Evolutionary conservation across 2,113 vertebrate species (phyloP).

Genomic region (Thymallus thymallus): DNA sequence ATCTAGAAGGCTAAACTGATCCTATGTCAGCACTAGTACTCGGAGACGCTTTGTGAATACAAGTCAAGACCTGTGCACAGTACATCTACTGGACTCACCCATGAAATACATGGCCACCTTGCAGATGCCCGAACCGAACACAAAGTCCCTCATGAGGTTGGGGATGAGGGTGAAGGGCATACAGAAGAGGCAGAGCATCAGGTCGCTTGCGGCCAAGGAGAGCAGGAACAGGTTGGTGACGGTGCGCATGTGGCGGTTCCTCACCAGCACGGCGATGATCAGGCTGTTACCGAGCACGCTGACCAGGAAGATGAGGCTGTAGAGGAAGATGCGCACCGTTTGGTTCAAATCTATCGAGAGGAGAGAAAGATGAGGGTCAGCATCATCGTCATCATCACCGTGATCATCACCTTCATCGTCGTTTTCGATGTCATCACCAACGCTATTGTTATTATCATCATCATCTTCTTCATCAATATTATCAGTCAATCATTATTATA

Average conservation of each 20-base stretch:
- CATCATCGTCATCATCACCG: too few relatives aligned
- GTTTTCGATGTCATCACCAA: too few relatives aligned
- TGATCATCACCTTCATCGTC: too few relatives aligned
- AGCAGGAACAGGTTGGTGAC: conserved; percentile 96
- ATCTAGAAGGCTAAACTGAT: too few relatives aligned
- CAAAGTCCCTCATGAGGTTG: conserved; percentile 92
- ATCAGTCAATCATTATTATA: too few relatives aligned
- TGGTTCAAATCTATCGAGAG: conserved; percentile 82
- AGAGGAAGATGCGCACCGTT: conserved; percentile 87
- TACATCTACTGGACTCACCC: too few relatives aligned
- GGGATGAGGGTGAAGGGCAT: conserved; percentile 99
- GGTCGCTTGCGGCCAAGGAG: conserved; percentile 90
- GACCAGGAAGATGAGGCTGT: conserved; percentile 92
- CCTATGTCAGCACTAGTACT: too few relatives aligned
- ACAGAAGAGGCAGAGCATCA: conserved; percentile 96
- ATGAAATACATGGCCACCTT: conserved; percentile 91
- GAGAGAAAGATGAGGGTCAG: neutral
- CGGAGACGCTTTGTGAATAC: too few relatives aligned
- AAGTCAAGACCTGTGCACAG: too few relatives aligned
- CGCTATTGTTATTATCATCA: too few relatives aligned
- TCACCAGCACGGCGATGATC: conserved; percentile 87
- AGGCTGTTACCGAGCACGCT: conserved; percentile 89
- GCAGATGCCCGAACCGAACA: conserved; percentile 88
- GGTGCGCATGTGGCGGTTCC: conserved; percentile 91
- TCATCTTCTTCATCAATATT: too few relatives aligned